Evolutionary conservation across 64 coral and sea anemone species (phyloP), one percentile per base, ranked within the genome.

Genomic region (Stichodactyla mertensii): DNA sequence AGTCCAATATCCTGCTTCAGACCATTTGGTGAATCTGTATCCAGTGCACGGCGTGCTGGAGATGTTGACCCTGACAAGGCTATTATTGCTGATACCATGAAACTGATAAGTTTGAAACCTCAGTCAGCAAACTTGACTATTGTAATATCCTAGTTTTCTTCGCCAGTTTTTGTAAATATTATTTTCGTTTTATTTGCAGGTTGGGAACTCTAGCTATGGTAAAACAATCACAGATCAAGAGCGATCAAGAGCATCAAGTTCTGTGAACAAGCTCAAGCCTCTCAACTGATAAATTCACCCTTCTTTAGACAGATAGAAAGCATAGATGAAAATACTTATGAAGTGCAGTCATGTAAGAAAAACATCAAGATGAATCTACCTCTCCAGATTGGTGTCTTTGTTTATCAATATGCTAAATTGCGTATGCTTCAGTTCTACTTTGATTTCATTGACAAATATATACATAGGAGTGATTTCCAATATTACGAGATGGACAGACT

Each of bases 361-460:
- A 80, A n/a, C 3, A 88, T 88, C 55, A 88, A 88, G 8, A 20
- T 88, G 56, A 88, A 88, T 26, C 16, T 88, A 4, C 87, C 87
- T 14, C 80, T 88, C 27, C 87, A 77, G 51, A 55, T 80, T 31
- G 28, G 28, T 31, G 0, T 31, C 28, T 31, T 31, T 31, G 28
- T 31, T 31, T 31, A 31, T 31, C 28, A 31, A 31, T 31, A 31
- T 31, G 28, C 28, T 31, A 31, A 31, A 31, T 31, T 31, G 55
- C 57, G 88, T 8, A 89, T 89, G 88, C 52, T 89, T 16, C 20
- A 89, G 20, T 89, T 89, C 59, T 89, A 89, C 55, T 89, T 57
- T 64, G 87, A 89, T 82, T 82, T 82, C n/a, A 52, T 89, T 5
- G 87, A 88, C 57, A 85, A 62, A 55, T 85, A 60, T 61, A 23